phyloP scores from a whole-genome alignment of 2,113 vertebrate species.

The Pangasianodon hypophthalmus region DNA sequence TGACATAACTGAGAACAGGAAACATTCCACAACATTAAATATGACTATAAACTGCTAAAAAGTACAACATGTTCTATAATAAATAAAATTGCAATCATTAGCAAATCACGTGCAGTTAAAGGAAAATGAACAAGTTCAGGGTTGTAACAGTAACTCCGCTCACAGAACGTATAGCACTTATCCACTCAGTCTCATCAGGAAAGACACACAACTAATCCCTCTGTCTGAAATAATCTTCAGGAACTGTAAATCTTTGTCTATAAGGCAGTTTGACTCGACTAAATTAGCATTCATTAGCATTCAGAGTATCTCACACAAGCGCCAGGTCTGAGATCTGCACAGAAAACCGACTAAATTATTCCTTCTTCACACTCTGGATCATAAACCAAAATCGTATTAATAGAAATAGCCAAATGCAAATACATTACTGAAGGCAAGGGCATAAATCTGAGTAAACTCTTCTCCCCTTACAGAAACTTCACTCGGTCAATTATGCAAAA shows the following conservation, averaged over 20 bases:
- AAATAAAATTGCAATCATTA: neutral
- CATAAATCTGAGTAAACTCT: slow-evolving; percentile 1
- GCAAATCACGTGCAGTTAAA: neutral
- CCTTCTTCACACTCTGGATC: neutral
- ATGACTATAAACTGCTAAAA: neutral
- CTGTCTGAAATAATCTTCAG: neutral
- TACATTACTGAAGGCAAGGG: neutral
- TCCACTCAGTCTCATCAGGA: neutral
- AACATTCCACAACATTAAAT: neutral
- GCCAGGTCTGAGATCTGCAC: neutral
- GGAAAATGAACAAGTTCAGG: neutral
- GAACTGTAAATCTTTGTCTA: neutral
- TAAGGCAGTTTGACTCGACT: neutral
- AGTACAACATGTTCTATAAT: neutral
- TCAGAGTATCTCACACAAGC: neutral
- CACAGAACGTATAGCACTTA: neutral
- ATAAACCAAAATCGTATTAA: slow-evolving; percentile 7
- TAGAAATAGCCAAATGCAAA: neutral
- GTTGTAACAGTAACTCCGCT: neutral
- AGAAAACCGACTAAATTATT: neutral
- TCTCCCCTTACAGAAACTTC: neutral
- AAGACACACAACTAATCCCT: neutral
- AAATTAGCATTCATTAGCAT: slow-evolving; percentile 2
- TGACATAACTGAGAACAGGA: neutral
- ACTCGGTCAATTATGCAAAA: neutral